Evolutionary conservation across 2,797 vertebrate species (phyloP).

Genomic region (Neostethus bicornis): DNA sequence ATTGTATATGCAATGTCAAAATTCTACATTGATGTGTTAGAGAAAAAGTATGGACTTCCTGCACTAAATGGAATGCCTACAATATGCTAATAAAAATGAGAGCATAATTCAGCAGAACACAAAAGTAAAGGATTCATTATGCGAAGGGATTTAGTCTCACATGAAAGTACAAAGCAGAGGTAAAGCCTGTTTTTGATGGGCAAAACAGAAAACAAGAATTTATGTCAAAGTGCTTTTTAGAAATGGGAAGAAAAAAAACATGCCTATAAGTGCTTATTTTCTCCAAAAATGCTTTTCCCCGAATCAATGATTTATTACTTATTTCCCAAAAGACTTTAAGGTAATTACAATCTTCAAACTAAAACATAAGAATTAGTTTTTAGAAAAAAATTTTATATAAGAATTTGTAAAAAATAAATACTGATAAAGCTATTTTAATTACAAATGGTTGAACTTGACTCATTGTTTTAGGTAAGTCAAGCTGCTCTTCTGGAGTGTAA

Average conservation of each 20-base stretch:
- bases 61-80: background rate
- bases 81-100: background rate
- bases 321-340: background rate
- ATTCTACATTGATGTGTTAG: too few relatives aligned
- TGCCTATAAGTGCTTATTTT: background rate
- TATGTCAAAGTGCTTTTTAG: background rate
- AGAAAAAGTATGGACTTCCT: background rate
- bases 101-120: background rate
- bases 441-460: background rate
- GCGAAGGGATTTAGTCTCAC: background rate
- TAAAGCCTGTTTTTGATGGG: background rate
- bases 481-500: background rate
- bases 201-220: background rate
- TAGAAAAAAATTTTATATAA: background rate
- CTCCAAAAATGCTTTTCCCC: background rate
- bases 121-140: background rate
- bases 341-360: background rate
- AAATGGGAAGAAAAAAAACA: background rate
- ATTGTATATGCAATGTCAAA: too few relatives aligned
- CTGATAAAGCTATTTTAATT: background rate
- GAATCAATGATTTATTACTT: background rate
- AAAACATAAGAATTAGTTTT: background rate
- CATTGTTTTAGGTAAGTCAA: conserved; percentile 7
- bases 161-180: background rate
- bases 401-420: background rate